Percentiles rank a stretch among this genome's conserved stretches.
phyloP scores from a whole-genome alignment of 2,888 invertebrate species.

The Caenorhabditis japonica region DNA sequence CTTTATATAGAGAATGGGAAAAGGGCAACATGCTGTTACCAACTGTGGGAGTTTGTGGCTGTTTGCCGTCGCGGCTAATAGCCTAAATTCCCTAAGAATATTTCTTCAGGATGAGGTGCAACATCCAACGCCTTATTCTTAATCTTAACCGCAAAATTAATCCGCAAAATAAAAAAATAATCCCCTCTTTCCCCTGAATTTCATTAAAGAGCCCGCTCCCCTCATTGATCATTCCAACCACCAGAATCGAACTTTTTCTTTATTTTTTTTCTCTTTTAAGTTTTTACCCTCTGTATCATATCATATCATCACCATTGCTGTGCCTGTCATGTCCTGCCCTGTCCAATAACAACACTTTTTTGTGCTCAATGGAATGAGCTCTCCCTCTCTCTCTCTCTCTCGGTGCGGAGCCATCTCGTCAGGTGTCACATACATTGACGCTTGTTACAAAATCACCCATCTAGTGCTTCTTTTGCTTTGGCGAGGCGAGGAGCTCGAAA shows the following conservation, averaged over 20 bases:
- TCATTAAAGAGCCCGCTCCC: too few relatives aligned
- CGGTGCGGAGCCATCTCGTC: too few relatives aligned
- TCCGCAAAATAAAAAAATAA: too few relatives aligned
- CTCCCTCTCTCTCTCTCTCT: slow-evolving; percentile 11
- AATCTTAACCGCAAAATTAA: background rate
- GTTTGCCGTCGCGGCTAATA: too few relatives aligned
- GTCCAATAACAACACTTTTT: slow-evolving; percentile 24
- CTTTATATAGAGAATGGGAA: slow-evolving; percentile 19
- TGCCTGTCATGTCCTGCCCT: slow-evolving; percentile 21
- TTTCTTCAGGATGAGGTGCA: too few relatives aligned
- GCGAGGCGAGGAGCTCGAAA: too few relatives aligned
- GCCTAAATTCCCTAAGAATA: too few relatives aligned
- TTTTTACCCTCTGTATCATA: slow-evolving; percentile 5
- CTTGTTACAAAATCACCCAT: slow-evolving; percentile 25
- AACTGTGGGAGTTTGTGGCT: too few relatives aligned
- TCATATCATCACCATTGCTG: slow-evolving; percentile 21
- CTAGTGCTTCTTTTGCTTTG: too few relatives aligned
- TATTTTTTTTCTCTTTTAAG: slow-evolving; percentile 32
- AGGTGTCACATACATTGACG: slow-evolving; percentile 37
- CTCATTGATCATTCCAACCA: background rate
- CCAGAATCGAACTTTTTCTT: background rate
- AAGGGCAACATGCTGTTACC: too few relatives aligned
- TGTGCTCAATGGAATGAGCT: slow-evolving; percentile 19
- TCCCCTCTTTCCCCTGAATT: too few relatives aligned
- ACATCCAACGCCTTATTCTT: too few relatives aligned